A percentile compares a stretch with the other conserved stretches of the same genome.
Conservation (phyloP, 1,140 invertebrate genomes). For the Orchestia grillus region DNA sequence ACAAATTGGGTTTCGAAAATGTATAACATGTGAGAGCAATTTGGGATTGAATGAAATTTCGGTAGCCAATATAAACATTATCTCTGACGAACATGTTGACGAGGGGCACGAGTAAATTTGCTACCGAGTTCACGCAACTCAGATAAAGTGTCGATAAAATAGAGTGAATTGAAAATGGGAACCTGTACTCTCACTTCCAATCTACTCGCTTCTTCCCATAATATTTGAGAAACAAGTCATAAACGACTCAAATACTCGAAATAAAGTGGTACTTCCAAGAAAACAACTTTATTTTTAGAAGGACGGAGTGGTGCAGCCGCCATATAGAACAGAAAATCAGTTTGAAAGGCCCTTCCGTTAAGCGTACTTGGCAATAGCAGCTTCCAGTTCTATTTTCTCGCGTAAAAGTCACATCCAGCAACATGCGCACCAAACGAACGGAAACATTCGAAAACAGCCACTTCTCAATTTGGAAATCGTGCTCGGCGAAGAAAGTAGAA, state of each 20-base stretch:
- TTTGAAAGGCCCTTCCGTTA: background rate
- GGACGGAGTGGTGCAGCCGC: background rate
- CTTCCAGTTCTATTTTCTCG: background rate
- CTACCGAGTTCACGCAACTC: background rate
- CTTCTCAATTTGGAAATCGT: background rate
- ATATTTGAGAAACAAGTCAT: background rate
- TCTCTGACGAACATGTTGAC: background rate
- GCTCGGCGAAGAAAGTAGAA: background rate
- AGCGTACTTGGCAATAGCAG: background rate
- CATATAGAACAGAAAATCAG: background rate
- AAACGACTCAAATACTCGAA: background rate
- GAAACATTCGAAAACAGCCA: background rate
- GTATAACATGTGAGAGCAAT: no score
- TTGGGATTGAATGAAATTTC: no score
- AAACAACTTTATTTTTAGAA: background rate
- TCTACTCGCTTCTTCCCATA: background rate
- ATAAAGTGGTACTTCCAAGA: background rate
- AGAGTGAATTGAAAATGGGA: background rate
- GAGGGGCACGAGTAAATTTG: background rate
- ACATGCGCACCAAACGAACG: background rate
- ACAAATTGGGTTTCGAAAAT: no score
- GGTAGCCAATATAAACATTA: no score
- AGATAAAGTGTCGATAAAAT: no score
- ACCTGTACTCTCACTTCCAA: background rate
- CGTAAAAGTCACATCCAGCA: background rate